Evolutionary conservation across 2,888 invertebrate genomes (phyloP), one percentile per base, ranked within the genome.

Genomic region (Vandiemenella viatica): DNA sequence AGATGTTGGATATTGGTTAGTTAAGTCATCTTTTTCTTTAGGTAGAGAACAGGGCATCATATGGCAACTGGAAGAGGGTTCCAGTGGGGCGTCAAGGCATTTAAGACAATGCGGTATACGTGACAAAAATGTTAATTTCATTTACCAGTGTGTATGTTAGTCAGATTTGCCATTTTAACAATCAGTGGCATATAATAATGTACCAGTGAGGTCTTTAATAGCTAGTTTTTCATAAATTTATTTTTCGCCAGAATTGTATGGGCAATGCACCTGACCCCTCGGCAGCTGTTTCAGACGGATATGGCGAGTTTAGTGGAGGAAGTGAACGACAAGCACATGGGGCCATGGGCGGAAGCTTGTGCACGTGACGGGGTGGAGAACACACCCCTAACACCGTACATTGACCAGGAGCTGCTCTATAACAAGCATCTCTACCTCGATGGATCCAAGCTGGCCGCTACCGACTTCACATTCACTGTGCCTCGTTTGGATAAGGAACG

Each of bases 241-340:
- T 10, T 40, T 15, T 38, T 10, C 17, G 10, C 16, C 3, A 4
- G 10, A 40, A 43, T 43, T 13, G 13, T 4, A 20, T 43, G 18
- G 18, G n/a, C 17, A 41, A 13, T 53, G 22, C 53, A 3, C 32
- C 15, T 13, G 32, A 32, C 3, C 15, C 15, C n/a, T n/a, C n/a
- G n/a, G n/a, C 16, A 43, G 51, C 50, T 55, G 60, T 58, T 62
- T 1, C 63, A 87, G 87, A 70, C 76, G 41, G 89, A 90, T 68
- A 78, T 89, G 68, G 75, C 75, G 1, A 76, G 77, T 7, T 81
- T 88, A 5, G 83, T 88, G 0, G 89, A 90, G 58, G 90, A 92
- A 60, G 88, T 89, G 1, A 93, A 93, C 65, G 92, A 93, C 67
- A 91, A 91, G 63, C 93, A 93, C 65, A 76, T 92, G 69, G 79